Conservation (phyloP, 2,113 vertebrate species). For the Aegithalos caudatus region DNA sequence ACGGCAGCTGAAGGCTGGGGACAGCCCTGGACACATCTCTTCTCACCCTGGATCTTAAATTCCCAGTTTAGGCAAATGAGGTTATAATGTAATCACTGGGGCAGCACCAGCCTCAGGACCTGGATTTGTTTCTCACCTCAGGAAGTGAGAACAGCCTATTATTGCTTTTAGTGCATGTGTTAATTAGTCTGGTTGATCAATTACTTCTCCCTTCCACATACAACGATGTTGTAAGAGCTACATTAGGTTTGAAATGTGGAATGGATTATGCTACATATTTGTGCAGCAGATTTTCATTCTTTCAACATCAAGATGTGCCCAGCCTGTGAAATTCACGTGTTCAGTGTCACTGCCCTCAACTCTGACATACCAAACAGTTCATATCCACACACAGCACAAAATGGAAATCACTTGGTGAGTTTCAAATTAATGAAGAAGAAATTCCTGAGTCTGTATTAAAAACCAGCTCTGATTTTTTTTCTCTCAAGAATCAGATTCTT, state of each 20-base stretch:
- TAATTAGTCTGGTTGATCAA: background rate
- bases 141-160: background rate
- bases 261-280: constrained; percentile 10
- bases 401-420: background rate
- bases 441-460: constrained; percentile 15
- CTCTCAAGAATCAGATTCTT: constrained; percentile 69
- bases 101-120: background rate
- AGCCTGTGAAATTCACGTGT: background rate
- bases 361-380: background rate
- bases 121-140: background rate
- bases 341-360: background rate
- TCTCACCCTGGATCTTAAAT: background rate
- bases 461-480: background rate
- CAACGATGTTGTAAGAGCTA: background rate
- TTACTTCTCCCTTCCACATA: background rate
- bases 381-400: background rate
- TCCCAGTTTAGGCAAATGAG: background rate
- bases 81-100: background rate
- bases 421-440: background rate
- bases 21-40: background rate
- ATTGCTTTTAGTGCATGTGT: background rate
- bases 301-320: background rate
- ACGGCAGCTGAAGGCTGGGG: background rate
- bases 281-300: background rate
- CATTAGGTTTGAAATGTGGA: background rate